Evolutionary conservation across 2,797 vertebrate species (phyloP), one percentile per base, ranked within the genome.

Genomic region (Babyrousa celebensis): DNA sequence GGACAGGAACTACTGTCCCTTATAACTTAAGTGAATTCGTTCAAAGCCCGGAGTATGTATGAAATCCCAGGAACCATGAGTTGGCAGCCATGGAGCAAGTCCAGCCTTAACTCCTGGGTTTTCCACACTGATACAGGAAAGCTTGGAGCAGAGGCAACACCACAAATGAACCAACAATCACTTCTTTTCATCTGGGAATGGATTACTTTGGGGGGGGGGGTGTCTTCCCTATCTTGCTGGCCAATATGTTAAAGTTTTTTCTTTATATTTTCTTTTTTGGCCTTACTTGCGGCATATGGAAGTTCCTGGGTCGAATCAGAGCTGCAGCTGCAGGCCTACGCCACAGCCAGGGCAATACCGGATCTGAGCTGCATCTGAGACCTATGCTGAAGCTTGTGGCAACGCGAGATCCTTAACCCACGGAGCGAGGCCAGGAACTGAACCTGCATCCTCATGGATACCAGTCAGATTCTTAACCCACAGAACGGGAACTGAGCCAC

Each of bases 41-140:
- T 70, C 63, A 82, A 67, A 79, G 72, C 25, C 25, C 32, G 58
- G 17, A 56, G 25, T 72, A 21, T 16, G 25, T n/a, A 65, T 29
- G 63, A 88, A 95, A 85, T 23, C 77, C 72, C 70, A 92, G 21
- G 17, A 56, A 89, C 21, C 70, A 85, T 43, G 25, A 80, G 67
- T 58, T 29, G 77, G 54, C 32, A 84, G 60, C 11, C 48, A 36
- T 1, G 80, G 18, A 88, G 92, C 29, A 92, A 92, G 87, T n/a
- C 58, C 62, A 72, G 25, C 62, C 20, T 94, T 58, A 78, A 36
- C 17, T n/a, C 12, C 63, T 72, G 48, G 54, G 14, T 65, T 80
- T 72, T 52, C 29, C 21, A 10, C 9, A 18, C 27, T 48, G 68
- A 71, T 21, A 6, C 48, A 56, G 62, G 16, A 83, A 78, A 87